Evolutionary conservation across 2,888 invertebrate genomes (phyloP).

Genomic region (Steromphala cineraria): DNA sequence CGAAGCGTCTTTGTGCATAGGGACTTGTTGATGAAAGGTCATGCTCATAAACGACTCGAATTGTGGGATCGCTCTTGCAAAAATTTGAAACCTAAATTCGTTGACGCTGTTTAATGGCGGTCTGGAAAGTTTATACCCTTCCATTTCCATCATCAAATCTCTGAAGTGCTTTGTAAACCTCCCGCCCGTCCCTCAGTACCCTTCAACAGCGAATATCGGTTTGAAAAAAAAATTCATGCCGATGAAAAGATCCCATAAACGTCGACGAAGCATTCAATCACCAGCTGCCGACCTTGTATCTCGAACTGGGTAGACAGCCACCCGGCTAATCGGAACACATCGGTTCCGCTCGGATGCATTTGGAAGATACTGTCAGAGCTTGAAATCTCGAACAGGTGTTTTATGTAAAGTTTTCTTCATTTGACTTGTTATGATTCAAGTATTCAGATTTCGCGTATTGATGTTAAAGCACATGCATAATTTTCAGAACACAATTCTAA

Average conservation of each 20-base stretch:
- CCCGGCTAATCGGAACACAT: slow-evolving; percentile 3
- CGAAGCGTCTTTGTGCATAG: no score
- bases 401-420: no score
- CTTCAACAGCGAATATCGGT: not conserved
- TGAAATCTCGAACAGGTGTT: no score
- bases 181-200: not conserved
- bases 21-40: no score
- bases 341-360: slow-evolving; percentile 1
- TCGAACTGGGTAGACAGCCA: not conserved
- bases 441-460: no score
- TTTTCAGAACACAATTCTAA: no score
- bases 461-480: no score
- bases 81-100: not conserved
- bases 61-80: not conserved
- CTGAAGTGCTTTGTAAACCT: not conserved
- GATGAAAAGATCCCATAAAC: not conserved
- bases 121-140: not conserved
- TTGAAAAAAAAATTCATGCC: not conserved
- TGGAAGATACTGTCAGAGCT: not conserved
- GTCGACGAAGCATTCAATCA: not conserved
- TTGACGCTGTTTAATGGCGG: not conserved
- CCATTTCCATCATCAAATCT: not conserved
- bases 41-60: no score
- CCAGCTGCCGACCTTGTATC: slow-evolving; percentile 4
- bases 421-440: no score